Conservation (phyloP, 2,888 invertebrate species). For the Branchinecta sandiegonensis region DNA sequence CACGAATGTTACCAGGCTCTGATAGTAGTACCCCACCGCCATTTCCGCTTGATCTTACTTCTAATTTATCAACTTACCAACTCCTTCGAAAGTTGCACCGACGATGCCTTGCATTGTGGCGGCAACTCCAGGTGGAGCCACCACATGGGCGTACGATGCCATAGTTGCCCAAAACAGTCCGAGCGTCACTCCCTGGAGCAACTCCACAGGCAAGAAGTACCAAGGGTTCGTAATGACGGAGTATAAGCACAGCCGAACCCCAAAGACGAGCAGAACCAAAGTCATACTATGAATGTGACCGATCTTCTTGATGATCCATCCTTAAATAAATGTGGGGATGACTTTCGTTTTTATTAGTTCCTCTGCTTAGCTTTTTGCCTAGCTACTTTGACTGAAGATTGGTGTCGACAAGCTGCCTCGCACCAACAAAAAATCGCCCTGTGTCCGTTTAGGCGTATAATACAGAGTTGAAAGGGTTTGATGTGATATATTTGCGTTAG, state of each 20-base stretch:
- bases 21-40: too few species aligned
- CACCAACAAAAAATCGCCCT: background rate
- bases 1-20: too few species aligned
- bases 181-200: constrained; percentile 72
- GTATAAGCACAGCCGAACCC: constrained; percentile 63
- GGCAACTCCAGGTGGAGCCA: constrained; percentile 67
- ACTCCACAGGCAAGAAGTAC: constrained; percentile 68
- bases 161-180: constrained; percentile 58
- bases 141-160: constrained; percentile 70
- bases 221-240: constrained; percentile 63
- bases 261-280: constrained; percentile 60
- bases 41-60: too few species aligned
- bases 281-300: constrained; percentile 73
- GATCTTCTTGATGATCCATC: constrained; percentile 53
- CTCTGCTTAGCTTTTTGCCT: too few species aligned
- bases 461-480: too few species aligned
- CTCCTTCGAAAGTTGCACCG: constrained; percentile 23
- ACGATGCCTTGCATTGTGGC: constrained; percentile 58
- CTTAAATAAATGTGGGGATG: background rate
- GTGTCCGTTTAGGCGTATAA: too few species aligned
- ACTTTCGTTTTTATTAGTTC: too few species aligned
- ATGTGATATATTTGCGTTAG: too few species aligned
- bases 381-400: background rate
- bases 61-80: background rate
- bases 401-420: background rate